Conservation (phyloP, 2,888 invertebrate species). For the Pharmacophagus antenor region DNA sequence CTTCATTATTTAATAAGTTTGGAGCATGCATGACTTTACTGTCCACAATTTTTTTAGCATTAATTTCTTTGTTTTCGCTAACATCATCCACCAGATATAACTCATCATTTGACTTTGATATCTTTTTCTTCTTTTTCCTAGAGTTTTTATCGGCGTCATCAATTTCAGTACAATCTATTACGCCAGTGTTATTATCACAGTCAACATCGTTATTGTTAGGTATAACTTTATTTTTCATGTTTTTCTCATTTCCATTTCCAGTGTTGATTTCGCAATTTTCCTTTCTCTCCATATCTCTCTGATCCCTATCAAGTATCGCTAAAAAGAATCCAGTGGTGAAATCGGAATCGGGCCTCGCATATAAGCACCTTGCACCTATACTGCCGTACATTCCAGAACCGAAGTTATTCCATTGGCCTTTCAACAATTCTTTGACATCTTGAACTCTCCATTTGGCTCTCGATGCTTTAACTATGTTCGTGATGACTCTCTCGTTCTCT, state of each 20-base stretch:
- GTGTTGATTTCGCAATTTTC: slow-evolving; percentile 25
- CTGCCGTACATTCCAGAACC: slow-evolving; percentile 84
- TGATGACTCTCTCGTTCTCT: slow-evolving; percentile 96
- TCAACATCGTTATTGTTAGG: slow-evolving; percentile 19
- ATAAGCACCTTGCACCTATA: slow-evolving; percentile 88
- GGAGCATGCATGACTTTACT: slow-evolving; percentile 23
- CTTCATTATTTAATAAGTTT: not conserved
- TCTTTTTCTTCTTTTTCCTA: slow-evolving; percentile 20
- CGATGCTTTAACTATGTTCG: slow-evolving; percentile 83
- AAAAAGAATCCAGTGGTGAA: slow-evolving; percentile 97
- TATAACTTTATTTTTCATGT: slow-evolving; percentile 28
- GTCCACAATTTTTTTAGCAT: slow-evolving; percentile 17
- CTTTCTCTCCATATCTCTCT: slow-evolving; percentile 58
- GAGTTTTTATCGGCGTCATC: not conserved
- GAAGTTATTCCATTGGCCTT: slow-evolving; percentile 84
- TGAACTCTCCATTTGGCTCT: slow-evolving; percentile 82
- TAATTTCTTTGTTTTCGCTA: not conserved
- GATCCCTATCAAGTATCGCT: slow-evolving; percentile 89
- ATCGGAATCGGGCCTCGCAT: slow-evolving; percentile 88
- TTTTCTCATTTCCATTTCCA: slow-evolving; percentile 35
- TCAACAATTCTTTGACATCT: slow-evolving; percentile 81
- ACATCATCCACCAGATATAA: not conserved
- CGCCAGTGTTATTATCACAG: not conserved
- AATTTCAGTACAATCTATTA: not conserved
- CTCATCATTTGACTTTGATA: slow-evolving; percentile 1